Evolutionary conservation across 1,140 invertebrate species (phyloP).

Genomic region (Drosophila busckii): DNA sequence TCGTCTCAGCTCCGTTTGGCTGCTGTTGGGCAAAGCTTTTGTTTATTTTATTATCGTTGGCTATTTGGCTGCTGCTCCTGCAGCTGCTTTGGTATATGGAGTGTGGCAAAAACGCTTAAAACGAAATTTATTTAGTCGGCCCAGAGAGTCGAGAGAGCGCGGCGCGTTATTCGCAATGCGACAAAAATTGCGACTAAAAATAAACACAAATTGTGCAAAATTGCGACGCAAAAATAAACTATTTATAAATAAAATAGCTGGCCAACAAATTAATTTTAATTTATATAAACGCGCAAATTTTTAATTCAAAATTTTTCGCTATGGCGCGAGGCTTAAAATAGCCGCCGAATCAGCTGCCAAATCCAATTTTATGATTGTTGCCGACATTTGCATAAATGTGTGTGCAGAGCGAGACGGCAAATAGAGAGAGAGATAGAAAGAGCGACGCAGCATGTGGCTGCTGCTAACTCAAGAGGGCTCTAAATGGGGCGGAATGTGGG

Average conservation of each 20-base stretch:
- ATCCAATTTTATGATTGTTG: slow-evolving; percentile 73
- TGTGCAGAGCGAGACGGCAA: slow-evolving; percentile 23
- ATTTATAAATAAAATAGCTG: slow-evolving; percentile 56
- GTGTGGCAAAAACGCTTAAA: slow-evolving; percentile 76
- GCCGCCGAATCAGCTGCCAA: slow-evolving; percentile 58
- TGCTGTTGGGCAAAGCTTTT: slow-evolving; percentile 71
- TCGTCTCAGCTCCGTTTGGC: slow-evolving; percentile 44
- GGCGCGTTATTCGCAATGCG: slow-evolving; percentile 61
- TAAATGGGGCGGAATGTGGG: neutral
- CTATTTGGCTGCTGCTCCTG: slow-evolving; percentile 59
- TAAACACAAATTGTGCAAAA: slow-evolving; percentile 45
- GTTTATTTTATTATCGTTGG: slow-evolving; percentile 77
- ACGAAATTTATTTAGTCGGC: slow-evolving; percentile 73
- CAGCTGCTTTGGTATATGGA: slow-evolving; percentile 63
- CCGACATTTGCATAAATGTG: slow-evolving; percentile 65
- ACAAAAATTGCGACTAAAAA: slow-evolving; percentile 74
- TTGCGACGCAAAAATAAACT: slow-evolving; percentile 34
- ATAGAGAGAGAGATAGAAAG: slow-evolving; percentile 21
- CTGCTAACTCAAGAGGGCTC: slow-evolving; percentile 10
- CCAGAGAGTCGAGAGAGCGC: slow-evolving; percentile 16
- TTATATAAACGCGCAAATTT: slow-evolving; percentile 40
- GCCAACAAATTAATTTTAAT: slow-evolving; percentile 62
- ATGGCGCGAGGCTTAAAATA: slow-evolving; percentile 56
- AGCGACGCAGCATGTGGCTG: slow-evolving; percentile 62
- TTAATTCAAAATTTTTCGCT: slow-evolving; percentile 45